Base-by-base conservation (phyloP, 2,797 vertebrate species). In the Galago senegalensis region DNA sequence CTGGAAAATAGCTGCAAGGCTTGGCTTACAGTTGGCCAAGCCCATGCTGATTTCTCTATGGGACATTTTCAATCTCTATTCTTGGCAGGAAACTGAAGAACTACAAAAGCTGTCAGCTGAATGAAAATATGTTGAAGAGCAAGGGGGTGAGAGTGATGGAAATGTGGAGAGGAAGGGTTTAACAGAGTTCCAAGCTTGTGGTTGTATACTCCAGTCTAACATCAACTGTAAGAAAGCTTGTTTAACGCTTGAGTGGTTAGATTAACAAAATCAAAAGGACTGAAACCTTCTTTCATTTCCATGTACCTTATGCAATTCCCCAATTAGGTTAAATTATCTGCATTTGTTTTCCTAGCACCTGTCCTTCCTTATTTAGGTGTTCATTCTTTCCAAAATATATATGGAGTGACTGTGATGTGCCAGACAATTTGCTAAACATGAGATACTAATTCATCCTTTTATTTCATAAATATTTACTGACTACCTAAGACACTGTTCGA, bases 31-130 rank as follows among this genome's bases (percentile, higher is more conserved):
- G 56, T 93, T 91, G 81, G 84, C 86, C 91, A 90, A 91, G 58
- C n/a, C 77, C 73, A 93, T 29, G 60, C 37, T 94, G 75, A 96
- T 87, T 93, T 94, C 89, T 97, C 77, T 82, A 34, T 65, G 93
- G 96, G 89, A 95, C 65, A 91, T 83, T 96, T 97, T 94, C 73
- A 60, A 73, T 93, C 87, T 96, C 72, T 7, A 2, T 95, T 95
- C 91, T 96, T 97, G 91, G 91, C 83, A 89, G 81, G 65, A 84
- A 76, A 84, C 37, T 80, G 20, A 31, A 76, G 65, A 87, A 80
- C 3, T 31, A 77, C 58, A 76, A 65, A 80, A 69, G 76, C 65
- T 94, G 87, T 40, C 94, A 72, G 46, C 89, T 94, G 83, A 82
- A 81, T 43, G 75, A 81, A 70, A 91, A 31, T 46, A 43, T 56